Evolutionary conservation across 2,888 invertebrate species (phyloP).

Genomic region (Oconnorella tubifera): DNA sequence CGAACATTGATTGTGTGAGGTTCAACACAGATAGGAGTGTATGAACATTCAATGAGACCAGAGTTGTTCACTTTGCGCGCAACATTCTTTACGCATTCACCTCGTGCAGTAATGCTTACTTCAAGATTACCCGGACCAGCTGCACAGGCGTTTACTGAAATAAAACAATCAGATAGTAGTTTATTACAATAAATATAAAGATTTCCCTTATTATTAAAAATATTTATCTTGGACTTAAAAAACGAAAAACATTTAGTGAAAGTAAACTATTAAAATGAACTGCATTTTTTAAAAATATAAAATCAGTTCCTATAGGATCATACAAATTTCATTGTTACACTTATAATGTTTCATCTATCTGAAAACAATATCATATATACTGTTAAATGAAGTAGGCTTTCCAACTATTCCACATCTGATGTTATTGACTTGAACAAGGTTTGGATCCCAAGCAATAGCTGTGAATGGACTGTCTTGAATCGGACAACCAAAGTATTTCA

Average conservation of each 20-base stretch:
- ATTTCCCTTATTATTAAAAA: too few relatives aligned
- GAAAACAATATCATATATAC: too few relatives aligned
- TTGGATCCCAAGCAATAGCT: constrained; percentile 74
- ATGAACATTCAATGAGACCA: constrained; percentile 85
- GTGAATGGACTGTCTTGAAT: constrained; percentile 91
- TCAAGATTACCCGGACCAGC: constrained; percentile 96
- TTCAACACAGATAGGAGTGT: constrained; percentile 90
- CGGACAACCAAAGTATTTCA: constrained; percentile 57
- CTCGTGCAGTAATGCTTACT: constrained; percentile 93
- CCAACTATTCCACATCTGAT: constrained; percentile 30
- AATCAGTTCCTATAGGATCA: too few relatives aligned
- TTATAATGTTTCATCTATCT: too few relatives aligned
- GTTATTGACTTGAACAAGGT: constrained; percentile 61
- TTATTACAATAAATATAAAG: background rate
- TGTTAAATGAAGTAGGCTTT: constrained; percentile 29
- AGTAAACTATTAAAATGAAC: too few relatives aligned
- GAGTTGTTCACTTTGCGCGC: constrained; percentile 13
- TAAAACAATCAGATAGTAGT: background rate
- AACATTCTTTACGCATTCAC: constrained; percentile 90
- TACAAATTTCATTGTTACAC: too few relatives aligned
- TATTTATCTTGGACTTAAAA: too few relatives aligned
- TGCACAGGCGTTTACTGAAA: constrained; percentile 82
- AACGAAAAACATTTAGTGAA: too few relatives aligned
- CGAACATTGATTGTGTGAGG: constrained; percentile 87
- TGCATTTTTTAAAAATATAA: too few relatives aligned